These are phyloP conservation scores for Engystomops pustulosus DNA, from an alignment of 2,113 vertebrate genomes.

Conservation along the genomic window DNA sequence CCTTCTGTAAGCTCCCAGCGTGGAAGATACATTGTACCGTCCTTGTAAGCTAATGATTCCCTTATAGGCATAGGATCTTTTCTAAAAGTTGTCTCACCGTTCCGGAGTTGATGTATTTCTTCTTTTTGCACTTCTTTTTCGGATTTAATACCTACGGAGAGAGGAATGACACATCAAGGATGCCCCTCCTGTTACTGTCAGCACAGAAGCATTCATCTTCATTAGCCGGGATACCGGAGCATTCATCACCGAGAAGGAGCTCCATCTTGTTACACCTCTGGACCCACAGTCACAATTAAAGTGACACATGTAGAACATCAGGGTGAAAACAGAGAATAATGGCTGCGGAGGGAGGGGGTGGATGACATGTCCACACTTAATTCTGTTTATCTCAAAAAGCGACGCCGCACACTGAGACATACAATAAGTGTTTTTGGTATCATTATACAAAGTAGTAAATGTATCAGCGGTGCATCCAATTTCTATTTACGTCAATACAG, in stretches of 20 bases:
- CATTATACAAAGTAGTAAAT: neutral
- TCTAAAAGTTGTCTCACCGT: constrained; percentile 82
- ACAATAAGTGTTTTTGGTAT: neutral
- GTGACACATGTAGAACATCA: constrained; percentile 41
- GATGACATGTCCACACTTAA: neutral
- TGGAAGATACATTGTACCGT: neutral
- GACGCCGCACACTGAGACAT: neutral
- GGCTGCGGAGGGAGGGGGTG: neutral
- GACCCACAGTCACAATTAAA: constrained; percentile 40
- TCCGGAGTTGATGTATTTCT: constrained; percentile 97
- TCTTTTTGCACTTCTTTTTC: constrained; percentile 98
- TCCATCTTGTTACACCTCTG: constrained; percentile 2
- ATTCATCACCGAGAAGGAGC: constrained; percentile 36
- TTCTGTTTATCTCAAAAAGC: neutral
- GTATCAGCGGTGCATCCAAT: neutral
- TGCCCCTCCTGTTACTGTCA: constrained; percentile 25
- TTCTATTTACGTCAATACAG: neutral
- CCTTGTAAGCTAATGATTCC: neutral
- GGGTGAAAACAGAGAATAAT: constrained; percentile 33
- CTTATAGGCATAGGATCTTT: neutral
- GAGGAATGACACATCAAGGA: constrained; percentile 43
- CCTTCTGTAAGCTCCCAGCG: neutral
- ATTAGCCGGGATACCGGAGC: constrained; percentile 23
- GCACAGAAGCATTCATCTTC: constrained; percentile 44
- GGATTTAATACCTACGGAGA: constrained; percentile 90